Conservation (phyloP, 2,797 vertebrate genomes). For the Neomorphus geoffroyi region DNA sequence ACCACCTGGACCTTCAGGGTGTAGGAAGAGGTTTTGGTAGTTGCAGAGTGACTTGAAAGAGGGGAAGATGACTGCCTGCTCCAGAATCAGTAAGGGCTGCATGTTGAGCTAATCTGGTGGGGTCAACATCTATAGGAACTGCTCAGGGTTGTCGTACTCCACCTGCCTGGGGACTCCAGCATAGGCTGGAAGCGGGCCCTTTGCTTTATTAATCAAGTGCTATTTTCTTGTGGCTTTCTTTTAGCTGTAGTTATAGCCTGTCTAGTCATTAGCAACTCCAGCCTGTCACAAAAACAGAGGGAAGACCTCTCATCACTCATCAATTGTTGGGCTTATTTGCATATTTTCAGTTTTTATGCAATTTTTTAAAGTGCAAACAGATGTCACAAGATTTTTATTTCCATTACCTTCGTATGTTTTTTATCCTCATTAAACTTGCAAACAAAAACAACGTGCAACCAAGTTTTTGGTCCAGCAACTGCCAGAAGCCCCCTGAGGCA, state of each 20-base stretch:
- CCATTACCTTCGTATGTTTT: background rate
- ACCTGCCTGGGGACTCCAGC: background rate
- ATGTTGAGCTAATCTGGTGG: background rate
- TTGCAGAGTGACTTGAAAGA: background rate
- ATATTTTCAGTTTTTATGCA: slow-evolving; percentile 4
- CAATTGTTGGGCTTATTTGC: background rate
- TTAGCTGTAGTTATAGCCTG: background rate
- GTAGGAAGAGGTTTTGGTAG: background rate
- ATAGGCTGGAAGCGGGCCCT: background rate
- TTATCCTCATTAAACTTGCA: background rate
- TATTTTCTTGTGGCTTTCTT: slow-evolving; percentile 5
- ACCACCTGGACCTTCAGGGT: background rate
- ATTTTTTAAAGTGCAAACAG: slow-evolving; percentile 53
- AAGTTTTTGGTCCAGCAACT: background rate
- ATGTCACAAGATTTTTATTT: slow-evolving; percentile 20
- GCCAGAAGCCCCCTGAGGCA: background rate
- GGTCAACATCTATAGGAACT: background rate
- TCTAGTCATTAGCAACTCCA: background rate
- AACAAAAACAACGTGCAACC: background rate
- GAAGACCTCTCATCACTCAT: background rate
- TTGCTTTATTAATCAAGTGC: background rate
- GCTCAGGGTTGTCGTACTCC: background rate
- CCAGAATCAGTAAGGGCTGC: background rate
- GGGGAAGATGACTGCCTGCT: background rate
- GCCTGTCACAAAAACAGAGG: background rate